Evolutionary conservation across 2,888 invertebrate genomes (phyloP).

Genomic region (Papilio protenor): DNA sequence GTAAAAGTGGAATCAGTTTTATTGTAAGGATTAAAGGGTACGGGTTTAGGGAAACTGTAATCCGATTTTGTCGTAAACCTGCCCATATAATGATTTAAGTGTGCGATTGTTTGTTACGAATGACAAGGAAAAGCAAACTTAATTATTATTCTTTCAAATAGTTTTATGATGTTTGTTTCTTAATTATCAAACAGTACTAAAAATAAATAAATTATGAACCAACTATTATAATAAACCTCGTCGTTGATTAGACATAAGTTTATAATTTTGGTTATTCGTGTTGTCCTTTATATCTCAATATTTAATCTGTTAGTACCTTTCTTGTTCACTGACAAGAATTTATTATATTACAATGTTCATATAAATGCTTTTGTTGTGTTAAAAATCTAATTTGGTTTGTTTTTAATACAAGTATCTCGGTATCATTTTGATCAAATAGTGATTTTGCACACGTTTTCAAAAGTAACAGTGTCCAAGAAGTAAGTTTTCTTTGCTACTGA

Average conservation of each 20-base stretch:
- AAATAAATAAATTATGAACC: too few species aligned
- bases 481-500: conserved; percentile 20
- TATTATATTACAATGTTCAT: not conserved
- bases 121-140: not conserved
- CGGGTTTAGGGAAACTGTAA: conserved; percentile 7
- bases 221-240: too few species aligned
- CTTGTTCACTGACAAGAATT: not conserved
- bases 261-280: not conserved
- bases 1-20: conserved; percentile 24
- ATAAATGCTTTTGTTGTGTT: not conserved
- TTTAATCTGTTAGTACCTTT: not conserved
- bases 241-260: not conserved
- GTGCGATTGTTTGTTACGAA: not conserved
- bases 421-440: conserved; percentile 14
- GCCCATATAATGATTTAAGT: not conserved
- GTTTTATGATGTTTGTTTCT: not conserved
- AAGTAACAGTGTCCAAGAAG: conserved; percentile 26
- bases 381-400: not conserved
- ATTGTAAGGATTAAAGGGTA: conserved; percentile 19
- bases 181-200: too few species aligned
- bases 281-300: not conserved
- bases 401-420: not conserved
- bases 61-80: conserved; percentile 22
- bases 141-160: not conserved
- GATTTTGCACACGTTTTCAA: conserved; percentile 20